A percentile compares a stretch with the other conserved stretches of the same genome.
Conservation (phyloP, 2,888 invertebrate species). For the Ischnus inquisitorius region DNA sequence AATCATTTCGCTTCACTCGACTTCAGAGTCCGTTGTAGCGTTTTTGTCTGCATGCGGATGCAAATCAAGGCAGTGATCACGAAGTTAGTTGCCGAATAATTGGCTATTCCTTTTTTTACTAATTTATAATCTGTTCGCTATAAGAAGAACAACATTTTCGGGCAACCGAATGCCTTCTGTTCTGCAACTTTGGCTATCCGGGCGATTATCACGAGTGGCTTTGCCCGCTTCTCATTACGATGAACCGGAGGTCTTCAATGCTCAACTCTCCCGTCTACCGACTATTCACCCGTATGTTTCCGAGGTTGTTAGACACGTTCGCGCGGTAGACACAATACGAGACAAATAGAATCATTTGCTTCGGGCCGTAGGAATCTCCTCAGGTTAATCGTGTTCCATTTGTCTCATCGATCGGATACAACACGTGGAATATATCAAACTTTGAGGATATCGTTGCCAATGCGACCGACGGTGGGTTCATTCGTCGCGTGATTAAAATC, state of each 20-base stretch:
- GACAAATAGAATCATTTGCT: not conserved
- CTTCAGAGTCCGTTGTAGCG: too few species aligned
- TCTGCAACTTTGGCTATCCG: too few species aligned
- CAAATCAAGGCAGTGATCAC: too few species aligned
- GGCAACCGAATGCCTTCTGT: too few species aligned
- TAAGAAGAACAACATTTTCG: too few species aligned
- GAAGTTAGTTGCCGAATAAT: too few species aligned
- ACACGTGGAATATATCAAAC: not conserved
- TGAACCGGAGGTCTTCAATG: not conserved
- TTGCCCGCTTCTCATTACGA: constrained; percentile 13
- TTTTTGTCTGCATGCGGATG: too few species aligned
- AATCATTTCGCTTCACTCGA: too few species aligned
- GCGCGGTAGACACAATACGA: not conserved
- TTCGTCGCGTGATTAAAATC: too few species aligned
- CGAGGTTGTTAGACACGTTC: not conserved
- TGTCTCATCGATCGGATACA: not conserved
- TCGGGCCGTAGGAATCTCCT: not conserved
- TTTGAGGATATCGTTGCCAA: not conserved
- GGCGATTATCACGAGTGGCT: constrained; percentile 30
- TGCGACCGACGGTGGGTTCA: too few species aligned
- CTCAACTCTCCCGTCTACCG: not conserved
- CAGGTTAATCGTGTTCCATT: not conserved
- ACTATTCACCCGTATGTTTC: not conserved
- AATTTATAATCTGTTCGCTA: too few species aligned
- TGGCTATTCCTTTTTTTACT: too few species aligned